These are phyloP conservation scores for Amblyopsis rosae DNA, from an alignment of 2,113 vertebrate species.

Conservation along the genomic window DNA sequence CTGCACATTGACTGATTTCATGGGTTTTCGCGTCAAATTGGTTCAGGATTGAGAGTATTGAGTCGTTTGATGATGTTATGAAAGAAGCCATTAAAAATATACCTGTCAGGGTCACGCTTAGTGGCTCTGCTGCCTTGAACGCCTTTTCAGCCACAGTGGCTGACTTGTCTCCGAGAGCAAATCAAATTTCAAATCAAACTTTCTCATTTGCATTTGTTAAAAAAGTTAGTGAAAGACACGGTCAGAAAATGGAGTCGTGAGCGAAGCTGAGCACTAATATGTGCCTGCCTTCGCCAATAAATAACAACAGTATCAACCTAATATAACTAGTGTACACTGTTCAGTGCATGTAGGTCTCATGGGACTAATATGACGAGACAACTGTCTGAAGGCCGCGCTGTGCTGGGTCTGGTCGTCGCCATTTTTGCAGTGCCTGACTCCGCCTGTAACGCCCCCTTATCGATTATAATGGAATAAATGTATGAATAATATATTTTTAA, in stretches of 20 bases:
- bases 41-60: constrained; percentile 55
- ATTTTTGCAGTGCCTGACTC: too few relatives aligned
- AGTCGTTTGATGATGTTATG: constrained; percentile 70
- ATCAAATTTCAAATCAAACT: constrained; percentile 69
- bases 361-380: too few relatives aligned
- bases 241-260: constrained; percentile 8
- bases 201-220: constrained; percentile 57
- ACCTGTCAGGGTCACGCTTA: constrained; percentile 62
- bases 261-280: neutral
- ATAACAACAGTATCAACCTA: too few relatives aligned
- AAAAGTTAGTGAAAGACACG: constrained; percentile 44
- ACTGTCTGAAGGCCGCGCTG: too few relatives aligned
- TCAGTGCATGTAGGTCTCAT: too few relatives aligned
- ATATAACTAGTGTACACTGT: too few relatives aligned
- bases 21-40: constrained; percentile 65
- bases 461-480: too few relatives aligned
- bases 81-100: constrained; percentile 67
- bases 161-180: constrained; percentile 47
- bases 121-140: constrained; percentile 44
- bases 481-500: too few relatives aligned
- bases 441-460: too few relatives aligned
- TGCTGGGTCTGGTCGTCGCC: too few relatives aligned
- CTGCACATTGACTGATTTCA: constrained; percentile 68
- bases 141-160: constrained; percentile 44
- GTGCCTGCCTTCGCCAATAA: neutral